phyloP scores from a whole-genome alignment of 2,113 vertebrate genomes.

The Sorex fumeus region DNA sequence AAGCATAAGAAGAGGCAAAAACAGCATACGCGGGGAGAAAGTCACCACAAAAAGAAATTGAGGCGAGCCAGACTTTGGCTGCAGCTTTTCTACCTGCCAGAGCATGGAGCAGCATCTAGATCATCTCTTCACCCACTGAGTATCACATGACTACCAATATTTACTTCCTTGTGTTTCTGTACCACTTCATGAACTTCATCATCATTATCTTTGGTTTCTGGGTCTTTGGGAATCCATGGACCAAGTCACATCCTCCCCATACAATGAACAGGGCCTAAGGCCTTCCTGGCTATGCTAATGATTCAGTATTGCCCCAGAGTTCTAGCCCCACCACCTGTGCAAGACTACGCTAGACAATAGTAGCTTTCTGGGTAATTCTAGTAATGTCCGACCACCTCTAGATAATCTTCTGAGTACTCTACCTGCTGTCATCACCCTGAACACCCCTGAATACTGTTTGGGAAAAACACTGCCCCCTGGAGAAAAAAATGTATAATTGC shows the following conservation, averaged over 20 bases:
- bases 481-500: conserved; percentile 91
- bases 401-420: conserved; percentile 94
- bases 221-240: conserved; percentile 94
- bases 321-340: conserved; percentile 94
- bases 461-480: no score
- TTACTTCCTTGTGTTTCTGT: conserved; percentile 96
- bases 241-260: no score
- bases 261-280: conserved; percentile 64
- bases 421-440: conserved; percentile 91
- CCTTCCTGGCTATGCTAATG: conserved; percentile 95
- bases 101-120: conserved; percentile 85
- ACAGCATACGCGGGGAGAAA: conserved; percentile 4
- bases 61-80: conserved; percentile 84
- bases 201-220: conserved; percentile 96
- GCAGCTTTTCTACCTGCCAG: conserved; percentile 82
- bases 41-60: conserved; percentile 52
- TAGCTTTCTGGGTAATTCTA: conserved; percentile 95
- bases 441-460: no score
- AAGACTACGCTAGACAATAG: conserved; percentile 95
- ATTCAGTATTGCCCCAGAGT: conserved; percentile 96
- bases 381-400: conserved; percentile 95
- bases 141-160: conserved; percentile 92
- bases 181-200: conserved; percentile 95
- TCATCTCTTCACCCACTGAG: conserved; percentile 91
- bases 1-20: not conserved